Evolutionary conservation across 2,888 invertebrate genomes (phyloP).

Genomic region (Lepidochitona cinerea): DNA sequence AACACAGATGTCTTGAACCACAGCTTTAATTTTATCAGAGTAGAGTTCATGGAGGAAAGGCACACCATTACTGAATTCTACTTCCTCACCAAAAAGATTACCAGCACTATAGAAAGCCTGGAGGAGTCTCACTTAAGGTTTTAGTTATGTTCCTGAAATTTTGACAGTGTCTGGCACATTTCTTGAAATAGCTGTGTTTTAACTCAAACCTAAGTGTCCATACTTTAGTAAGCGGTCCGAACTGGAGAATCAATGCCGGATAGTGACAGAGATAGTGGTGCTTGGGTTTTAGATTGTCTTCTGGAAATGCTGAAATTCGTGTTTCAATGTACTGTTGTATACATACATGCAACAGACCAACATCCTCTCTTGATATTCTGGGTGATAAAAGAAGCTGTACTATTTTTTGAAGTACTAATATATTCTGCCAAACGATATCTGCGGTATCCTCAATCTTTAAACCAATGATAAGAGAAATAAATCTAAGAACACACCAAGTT

Average conservation of each 20-base stretch:
- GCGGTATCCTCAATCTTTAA: background rate
- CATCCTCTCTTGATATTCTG: background rate
- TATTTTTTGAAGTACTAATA: background rate
- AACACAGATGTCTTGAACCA: background rate
- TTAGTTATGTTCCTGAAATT: slow-evolving; percentile 9
- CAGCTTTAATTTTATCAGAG: background rate
- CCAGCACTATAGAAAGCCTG: slow-evolving; percentile 8
- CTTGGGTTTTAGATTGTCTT: background rate
- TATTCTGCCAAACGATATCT: background rate
- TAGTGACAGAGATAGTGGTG: slow-evolving; percentile 8
- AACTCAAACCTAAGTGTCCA: slow-evolving; percentile 11
- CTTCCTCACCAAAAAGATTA: slow-evolving; percentile 11
- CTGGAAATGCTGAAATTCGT: background rate
- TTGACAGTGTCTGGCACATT: slow-evolving; percentile 2
- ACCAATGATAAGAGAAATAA: background rate
- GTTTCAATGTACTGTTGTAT: slow-evolving; percentile 2
- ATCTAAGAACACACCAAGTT: slow-evolving; percentile 3
- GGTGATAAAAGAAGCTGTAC: background rate
- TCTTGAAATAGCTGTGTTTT: slow-evolving; percentile 13
- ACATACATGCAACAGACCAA: background rate
- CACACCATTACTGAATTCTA: background rate
- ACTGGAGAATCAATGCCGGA: slow-evolving; percentile 2
- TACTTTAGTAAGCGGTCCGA: slow-evolving; percentile 1
- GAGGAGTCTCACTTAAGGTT: slow-evolving; percentile 2
- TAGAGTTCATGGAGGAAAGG: background rate